These are phyloP conservation scores for Echinometra lucunter DNA, from an alignment of 53 echinoderm and acorn worm genomes.

Conservation along the genomic window DNA sequence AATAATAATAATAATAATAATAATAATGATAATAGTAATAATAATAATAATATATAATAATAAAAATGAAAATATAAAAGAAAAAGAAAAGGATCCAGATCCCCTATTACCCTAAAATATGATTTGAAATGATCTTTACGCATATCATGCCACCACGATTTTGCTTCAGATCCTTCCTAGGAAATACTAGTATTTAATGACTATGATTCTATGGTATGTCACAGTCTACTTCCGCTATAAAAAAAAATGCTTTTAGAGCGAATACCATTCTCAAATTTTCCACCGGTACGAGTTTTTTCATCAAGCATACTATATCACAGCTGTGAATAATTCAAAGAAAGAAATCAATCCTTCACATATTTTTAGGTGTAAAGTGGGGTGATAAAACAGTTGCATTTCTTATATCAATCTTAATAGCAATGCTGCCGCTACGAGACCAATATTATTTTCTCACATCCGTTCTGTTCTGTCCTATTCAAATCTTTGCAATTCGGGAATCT, in stretches of 20 bases:
- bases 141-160: neutral
- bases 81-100: too few relatives aligned
- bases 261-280: neutral
- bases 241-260: neutral
- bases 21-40: too few relatives aligned
- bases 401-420: neutral
- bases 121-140: neutral
- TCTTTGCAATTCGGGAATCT: constrained; percentile 3
- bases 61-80: too few relatives aligned
- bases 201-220: neutral
- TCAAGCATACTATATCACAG: neutral
- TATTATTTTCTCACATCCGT: constrained; percentile 16
- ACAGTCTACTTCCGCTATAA: neutral
- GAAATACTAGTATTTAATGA: neutral
- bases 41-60: too few relatives aligned
- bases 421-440: neutral
- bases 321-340: neutral
- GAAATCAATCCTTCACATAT: neutral
- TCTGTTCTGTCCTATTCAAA: neutral
- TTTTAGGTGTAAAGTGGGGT: neutral
- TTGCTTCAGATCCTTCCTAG: neutral
- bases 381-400: neutral
- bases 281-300: neutral
- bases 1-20: too few relatives aligned
- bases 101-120: neutral